Evolutionary conservation across 2,888 invertebrate species (phyloP), one percentile per base, ranked within the genome.

Genomic region (Trissoscelio sp.): DNA sequence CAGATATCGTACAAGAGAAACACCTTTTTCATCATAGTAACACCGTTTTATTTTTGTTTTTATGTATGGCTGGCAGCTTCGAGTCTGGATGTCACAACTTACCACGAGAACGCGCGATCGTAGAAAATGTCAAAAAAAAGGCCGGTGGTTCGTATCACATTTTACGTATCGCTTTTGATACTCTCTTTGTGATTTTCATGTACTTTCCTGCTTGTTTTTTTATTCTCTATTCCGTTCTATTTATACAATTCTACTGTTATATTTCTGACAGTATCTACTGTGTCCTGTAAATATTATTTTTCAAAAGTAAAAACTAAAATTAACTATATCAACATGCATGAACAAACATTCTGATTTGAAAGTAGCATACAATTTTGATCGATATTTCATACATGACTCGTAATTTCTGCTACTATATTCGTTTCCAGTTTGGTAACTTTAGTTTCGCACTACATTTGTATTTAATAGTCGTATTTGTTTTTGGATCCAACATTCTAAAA

Each of bases 81-180:
- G 85, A 88, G 86, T 87, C 88, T 88, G 89, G 90, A 89, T 90
- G 89, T 88, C 88, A 88, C 89, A 87, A 86, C 88, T 89, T 88
- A 88, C 88, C 83, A 87, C 88, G 86, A 88, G 88, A 88, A 87
- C 88, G 86, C 88, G 88, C 88, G 87, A 88, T 89, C 88, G 86
- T 90, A 90, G 89, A 91, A 89, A 90, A 91, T 90, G 90, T 87
- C 89, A 87, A 89, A 90, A 88, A 90, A 88, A 89, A 88, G 87
- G 87, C 88, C 89, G 89, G 88, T 89, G 91, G 90, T 90, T 91
- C 89, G 90, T 90, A 91, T 90, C 86, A 83, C 74, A 83, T 83
- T 81, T 74, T 81, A 81, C 79, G 66, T 81, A 77, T 83, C 83
- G 64, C 67, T 81, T 67, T 78, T 79, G 60, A 78, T 78, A 78